phyloP scores from a whole-genome alignment of 2,888 invertebrate genomes.

The Dione vanillae region DNA sequence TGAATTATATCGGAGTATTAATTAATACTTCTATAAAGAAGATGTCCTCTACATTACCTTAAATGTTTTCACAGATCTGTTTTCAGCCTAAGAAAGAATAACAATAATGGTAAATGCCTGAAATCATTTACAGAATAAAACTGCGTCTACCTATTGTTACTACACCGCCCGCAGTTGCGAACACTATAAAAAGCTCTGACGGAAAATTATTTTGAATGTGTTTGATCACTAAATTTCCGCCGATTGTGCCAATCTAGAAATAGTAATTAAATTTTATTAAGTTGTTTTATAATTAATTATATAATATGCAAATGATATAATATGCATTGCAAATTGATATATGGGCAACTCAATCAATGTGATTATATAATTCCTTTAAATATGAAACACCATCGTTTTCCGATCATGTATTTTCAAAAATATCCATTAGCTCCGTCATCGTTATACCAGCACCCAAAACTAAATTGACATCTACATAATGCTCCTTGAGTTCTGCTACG shows the following conservation, averaged over 20 bases:
- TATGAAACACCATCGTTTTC: constrained; percentile 83
- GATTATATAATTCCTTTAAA: constrained; percentile 84
- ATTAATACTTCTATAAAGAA: neutral
- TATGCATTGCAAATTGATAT: constrained; percentile 90
- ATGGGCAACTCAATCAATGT: constrained; percentile 89
- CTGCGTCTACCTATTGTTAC: constrained; percentile 60
- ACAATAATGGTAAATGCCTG: too few relatives aligned
- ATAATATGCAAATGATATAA: too few relatives aligned
- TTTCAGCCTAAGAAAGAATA: too few relatives aligned
- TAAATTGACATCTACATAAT: constrained; percentile 66
- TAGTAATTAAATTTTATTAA: neutral
- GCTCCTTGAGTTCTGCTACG: constrained; percentile 66
- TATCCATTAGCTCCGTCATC: constrained; percentile 70
- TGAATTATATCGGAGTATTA: constrained; percentile 68
- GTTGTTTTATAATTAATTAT: too few relatives aligned
- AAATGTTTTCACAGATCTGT: constrained; percentile 56
- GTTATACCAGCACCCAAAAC: constrained; percentile 72
- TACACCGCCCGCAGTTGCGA: constrained; percentile 81
- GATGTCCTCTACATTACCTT: constrained; percentile 63
- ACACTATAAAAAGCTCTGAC: constrained; percentile 89
- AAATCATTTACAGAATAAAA: neutral
- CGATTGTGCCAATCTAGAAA: constrained; percentile 87
- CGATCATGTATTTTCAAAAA: constrained; percentile 69
- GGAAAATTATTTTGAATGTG: constrained; percentile 88
- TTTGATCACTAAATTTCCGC: constrained; percentile 88